Evolutionary conservation across 1,140 invertebrate species (phyloP), one percentile per base, ranked within the genome.

Genomic region (Drosophila ercepeae): DNA sequence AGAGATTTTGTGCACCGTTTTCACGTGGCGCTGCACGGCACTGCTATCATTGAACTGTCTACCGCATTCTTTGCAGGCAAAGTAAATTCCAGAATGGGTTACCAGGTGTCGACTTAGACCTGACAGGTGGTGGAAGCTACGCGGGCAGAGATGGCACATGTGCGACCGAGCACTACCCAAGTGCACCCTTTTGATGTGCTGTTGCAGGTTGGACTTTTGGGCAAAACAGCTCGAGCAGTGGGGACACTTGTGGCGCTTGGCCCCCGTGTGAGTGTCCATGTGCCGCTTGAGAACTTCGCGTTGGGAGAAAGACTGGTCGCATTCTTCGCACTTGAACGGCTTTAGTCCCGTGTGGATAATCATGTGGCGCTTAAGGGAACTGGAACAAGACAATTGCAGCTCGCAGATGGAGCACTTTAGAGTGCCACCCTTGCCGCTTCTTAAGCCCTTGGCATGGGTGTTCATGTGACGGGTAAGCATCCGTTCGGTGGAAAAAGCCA

Each of bases 241-340:
- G 34, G 94, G 92, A 89, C 96, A 97, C 77, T 94, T 94, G 91
- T 95, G 96, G 0, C 97, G 97, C 82, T 96, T 96, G 69, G 95
- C 93, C 6, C 97, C 96, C 0, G 95, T 96, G 81, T 98, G 97
- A n/a, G 95, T 95, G 89, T 97, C 94, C 70, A 96, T 93, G 91
- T 98, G 97, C 0, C 96, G 93, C 23, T 95, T 93, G 11, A 97
- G 92, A 69, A 97, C 96, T 89, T 96, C 96, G 50, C 95, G 94
- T 89, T 97, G 95, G 1, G 95, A 94, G 88, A 97, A 97, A 23
- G 93, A 92, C 18, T 94, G 94, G 6, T 93, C 92, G 89, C 97
- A 97, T 25, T 94, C 92, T 5, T 93, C 93, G 89, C 96, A 97
- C 34, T 93, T 93, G 83, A 94, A 96, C 3, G 96, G 96, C 78